A percentile compares a stretch with the other conserved stretches of the same genome.
These are phyloP conservation scores for Oreotrochilus melanogaster DNA, from an alignment of 2,113 vertebrate species.

Conservation along the genomic window DNA sequence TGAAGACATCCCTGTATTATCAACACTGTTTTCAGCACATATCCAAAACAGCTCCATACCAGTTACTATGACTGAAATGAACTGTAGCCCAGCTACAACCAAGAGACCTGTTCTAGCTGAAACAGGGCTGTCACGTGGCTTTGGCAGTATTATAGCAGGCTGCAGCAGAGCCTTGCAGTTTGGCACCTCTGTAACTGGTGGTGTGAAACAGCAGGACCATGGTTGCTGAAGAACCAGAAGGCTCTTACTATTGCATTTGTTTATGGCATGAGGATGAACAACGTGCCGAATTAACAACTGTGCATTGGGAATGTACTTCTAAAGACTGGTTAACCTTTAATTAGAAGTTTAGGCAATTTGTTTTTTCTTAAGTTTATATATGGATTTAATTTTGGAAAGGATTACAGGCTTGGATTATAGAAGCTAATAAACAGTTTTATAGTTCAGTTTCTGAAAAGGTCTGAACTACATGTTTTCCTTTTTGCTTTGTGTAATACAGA, in stretches of 20 bases:
- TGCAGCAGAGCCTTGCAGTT: background rate
- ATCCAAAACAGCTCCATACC: background rate
- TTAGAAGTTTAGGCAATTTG: background rate
- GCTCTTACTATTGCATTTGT: background rate
- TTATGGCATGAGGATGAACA: background rate
- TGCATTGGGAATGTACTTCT: background rate
- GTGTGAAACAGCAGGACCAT: background rate
- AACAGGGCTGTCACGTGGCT: accelerated
- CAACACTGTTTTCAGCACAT: background rate
- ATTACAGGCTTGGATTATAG: background rate
- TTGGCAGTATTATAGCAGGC: background rate
- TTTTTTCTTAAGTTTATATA: background rate
- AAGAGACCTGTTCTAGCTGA: background rate
- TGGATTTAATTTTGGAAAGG: background rate
- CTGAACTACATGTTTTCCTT: background rate
- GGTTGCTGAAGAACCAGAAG: background rate
- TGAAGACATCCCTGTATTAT: background rate
- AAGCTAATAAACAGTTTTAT: background rate
- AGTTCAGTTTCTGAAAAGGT: background rate
- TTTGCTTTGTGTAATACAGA: background rate
- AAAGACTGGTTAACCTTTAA: background rate
- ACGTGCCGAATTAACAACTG: background rate
- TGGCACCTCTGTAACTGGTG: background rate
- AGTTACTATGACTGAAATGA: background rate
- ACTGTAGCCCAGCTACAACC: background rate